Evolutionary conservation across 1,140 invertebrate genomes (phyloP).

Genomic region (Megalonaias nervosa): DNA sequence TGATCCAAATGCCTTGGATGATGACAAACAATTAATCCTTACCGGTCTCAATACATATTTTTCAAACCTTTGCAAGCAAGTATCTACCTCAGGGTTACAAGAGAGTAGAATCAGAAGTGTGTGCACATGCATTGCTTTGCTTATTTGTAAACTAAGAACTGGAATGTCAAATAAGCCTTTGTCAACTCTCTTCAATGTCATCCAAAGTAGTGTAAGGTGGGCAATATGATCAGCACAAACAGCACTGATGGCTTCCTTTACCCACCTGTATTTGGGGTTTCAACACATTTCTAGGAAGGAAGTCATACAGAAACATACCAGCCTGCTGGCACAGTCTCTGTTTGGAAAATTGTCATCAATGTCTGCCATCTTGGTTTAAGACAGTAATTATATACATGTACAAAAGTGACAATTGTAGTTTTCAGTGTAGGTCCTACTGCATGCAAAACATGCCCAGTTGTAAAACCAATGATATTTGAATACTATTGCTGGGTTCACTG

Average conservation of each 20-base stretch:
- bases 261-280: neutral
- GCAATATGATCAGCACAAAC: slow-evolving; percentile 2
- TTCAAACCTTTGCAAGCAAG: neutral
- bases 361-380: too few relatives aligned
- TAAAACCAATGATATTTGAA: too few relatives aligned
- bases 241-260: neutral
- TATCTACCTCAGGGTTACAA: neutral
- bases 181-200: slow-evolving; percentile 11
- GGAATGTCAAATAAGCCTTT: slow-evolving; percentile 9
- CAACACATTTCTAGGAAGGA: neutral
- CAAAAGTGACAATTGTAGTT: too few relatives aligned
- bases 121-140: neutral
- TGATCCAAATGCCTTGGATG: neutral
- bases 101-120: neutral
- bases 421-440: too few relatives aligned
- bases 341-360: too few relatives aligned
- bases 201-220: neutral
- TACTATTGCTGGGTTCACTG: too few relatives aligned
- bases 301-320: slow-evolving; percentile 9
- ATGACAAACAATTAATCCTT: neutral
- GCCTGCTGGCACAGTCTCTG: neutral
- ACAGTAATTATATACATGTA: too few relatives aligned
- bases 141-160: slow-evolving; percentile 9
- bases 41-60: neutral
- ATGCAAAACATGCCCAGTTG: too few relatives aligned